Evolutionary conservation across 2,888 invertebrate species (phyloP).

Genomic region (Arge pagana): DNA sequence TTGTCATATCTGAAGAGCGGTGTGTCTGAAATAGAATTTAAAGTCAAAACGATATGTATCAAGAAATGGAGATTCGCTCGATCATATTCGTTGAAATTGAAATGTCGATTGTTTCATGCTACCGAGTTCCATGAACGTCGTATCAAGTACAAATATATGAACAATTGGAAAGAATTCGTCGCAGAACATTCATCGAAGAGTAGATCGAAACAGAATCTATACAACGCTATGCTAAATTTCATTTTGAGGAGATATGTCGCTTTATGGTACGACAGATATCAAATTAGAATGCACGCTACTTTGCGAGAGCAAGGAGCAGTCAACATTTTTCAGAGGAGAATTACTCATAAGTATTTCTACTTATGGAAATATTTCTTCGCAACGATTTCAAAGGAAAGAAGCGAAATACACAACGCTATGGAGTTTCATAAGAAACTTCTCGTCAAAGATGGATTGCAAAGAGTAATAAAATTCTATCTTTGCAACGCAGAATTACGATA

Average conservation of each 20-base stretch:
- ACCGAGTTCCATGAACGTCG: constrained; percentile 28
- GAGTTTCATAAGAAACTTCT: constrained; percentile 29
- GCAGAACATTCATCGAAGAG: constrained; percentile 25
- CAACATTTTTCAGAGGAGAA: constrained; percentile 24
- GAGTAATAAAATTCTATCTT: constrained; percentile 29
- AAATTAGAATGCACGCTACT: constrained; percentile 19
- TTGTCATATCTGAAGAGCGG: constrained; percentile 27
- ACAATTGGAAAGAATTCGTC: constrained; percentile 33
- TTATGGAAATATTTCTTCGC: constrained; percentile 32
- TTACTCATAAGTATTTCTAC: constrained; percentile 26
- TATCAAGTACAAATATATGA: constrained; percentile 27
- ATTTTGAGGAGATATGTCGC: constrained; percentile 29
- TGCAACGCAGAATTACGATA: constrained; percentile 23
- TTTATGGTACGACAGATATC: constrained; percentile 31
- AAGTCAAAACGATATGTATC: constrained; percentile 26
- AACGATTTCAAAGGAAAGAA: constrained; percentile 21
- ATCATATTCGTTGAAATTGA: constrained; percentile 26
- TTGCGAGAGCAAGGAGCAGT: constrained; percentile 24
- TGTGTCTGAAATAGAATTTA: constrained; percentile 16
- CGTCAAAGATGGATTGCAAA: constrained; percentile 31
- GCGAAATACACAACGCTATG: constrained; percentile 29
- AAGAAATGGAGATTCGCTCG: constrained; percentile 34
- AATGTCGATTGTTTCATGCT: constrained; percentile 29
- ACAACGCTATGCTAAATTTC: constrained; percentile 27
- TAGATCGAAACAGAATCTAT: constrained; percentile 26